Conservation (phyloP, 2,113 vertebrate species). For the Catharus bicknelli region DNA sequence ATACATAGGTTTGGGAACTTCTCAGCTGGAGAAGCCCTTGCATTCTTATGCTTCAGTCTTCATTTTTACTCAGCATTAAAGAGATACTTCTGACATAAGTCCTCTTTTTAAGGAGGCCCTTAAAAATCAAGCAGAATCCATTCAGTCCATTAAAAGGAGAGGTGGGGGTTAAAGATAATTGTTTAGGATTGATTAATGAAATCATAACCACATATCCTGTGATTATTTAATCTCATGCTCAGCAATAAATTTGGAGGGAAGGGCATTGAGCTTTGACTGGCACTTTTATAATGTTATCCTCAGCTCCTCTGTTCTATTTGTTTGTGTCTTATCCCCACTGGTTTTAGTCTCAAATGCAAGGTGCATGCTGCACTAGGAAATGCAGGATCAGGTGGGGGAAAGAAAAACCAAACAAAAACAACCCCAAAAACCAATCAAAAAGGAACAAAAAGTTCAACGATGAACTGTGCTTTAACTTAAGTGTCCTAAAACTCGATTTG, state of each 20-base stretch:
- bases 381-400: accelerated
- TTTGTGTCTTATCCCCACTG: accelerated
- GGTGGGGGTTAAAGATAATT: background rate
- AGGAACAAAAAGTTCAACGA: background rate
- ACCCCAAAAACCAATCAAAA: background rate
- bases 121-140: background rate
- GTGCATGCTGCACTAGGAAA: background rate
- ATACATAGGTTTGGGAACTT: background rate
- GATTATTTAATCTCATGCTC: background rate
- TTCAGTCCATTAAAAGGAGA: background rate
- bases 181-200: background rate
- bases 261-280: background rate
- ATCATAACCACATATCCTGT: background rate
- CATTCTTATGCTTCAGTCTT: background rate
- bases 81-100: background rate
- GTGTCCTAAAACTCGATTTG: background rate
- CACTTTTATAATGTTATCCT: accelerated
- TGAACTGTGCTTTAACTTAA: background rate
- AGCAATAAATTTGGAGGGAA: background rate
- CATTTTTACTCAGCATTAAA: background rate
- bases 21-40: background rate
- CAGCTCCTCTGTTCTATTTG: background rate
- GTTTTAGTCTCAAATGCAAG: background rate
- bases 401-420: accelerated
- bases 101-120: background rate